These are phyloP conservation scores for Catocala sponsa DNA, from an alignment of 2,888 invertebrate genomes.

Conservation along the genomic window DNA sequence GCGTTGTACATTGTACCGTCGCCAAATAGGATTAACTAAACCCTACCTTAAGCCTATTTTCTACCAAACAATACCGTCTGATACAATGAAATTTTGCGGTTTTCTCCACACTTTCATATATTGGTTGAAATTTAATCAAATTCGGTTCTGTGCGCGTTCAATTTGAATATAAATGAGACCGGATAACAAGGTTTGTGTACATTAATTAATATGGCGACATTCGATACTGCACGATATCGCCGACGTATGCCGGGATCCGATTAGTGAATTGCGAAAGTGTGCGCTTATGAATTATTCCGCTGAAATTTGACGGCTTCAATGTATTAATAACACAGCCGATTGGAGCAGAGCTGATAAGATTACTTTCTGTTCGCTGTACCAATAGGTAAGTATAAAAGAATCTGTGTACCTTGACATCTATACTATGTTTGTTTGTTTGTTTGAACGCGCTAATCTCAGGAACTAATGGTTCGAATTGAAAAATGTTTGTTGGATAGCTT, in stretches of 20 bases:
- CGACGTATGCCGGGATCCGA: slow-evolving; percentile 36
- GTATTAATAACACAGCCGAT: too few relatives aligned
- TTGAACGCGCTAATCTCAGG: too few relatives aligned
- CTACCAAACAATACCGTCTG: slow-evolving; percentile 14
- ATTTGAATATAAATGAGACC: slow-evolving; percentile 78
- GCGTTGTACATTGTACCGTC: slow-evolving; percentile 8
- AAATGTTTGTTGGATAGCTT: too few relatives aligned
- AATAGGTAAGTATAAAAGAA: too few relatives aligned
- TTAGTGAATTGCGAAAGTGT: slow-evolving; percentile 34
- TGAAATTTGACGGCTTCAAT: too few relatives aligned
- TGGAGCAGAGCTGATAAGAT: too few relatives aligned
- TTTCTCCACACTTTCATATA: slow-evolving; percentile 31
- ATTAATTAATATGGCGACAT: slow-evolving; percentile 68
- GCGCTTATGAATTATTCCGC: slow-evolving; percentile 10
- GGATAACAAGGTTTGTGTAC: slow-evolving; percentile 55
- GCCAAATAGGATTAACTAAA: slow-evolving; percentile 16
- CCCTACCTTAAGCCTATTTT: slow-evolving; percentile 22
- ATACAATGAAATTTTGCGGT: slow-evolving; percentile 18
- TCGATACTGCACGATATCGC: slow-evolving; percentile 42
- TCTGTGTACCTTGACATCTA: too few relatives aligned
- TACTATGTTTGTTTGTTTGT: too few relatives aligned
- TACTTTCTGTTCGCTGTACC: too few relatives aligned
- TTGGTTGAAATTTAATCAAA: slow-evolving; percentile 68
- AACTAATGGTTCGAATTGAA: too few relatives aligned
- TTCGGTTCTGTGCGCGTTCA: slow-evolving; percentile 61